Evolutionary conservation across 2,797 vertebrate genomes (phyloP), one percentile per base, ranked within the genome.

Genomic region (Antrozous pallidus): DNA sequence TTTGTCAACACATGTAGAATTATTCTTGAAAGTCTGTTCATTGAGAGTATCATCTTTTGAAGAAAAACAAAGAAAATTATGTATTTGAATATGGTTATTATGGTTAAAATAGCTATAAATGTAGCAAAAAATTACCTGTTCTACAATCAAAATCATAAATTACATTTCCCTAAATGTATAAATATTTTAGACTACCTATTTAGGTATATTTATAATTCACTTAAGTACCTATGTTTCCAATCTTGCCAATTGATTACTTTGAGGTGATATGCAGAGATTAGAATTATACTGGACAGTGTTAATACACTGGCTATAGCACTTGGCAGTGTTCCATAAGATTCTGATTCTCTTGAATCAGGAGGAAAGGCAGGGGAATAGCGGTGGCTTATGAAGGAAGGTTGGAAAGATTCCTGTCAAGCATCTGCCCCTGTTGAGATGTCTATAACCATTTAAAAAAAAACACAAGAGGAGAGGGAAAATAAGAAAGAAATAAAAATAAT

Each of bases 331-430:
- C 56, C 31, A 18, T 89, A 89, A 96, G 90, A 97, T 95, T 97
- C 79, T 87, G 88, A 93, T 94, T 97, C 93, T 96, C 89, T 6
- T 92, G 95, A 95, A 95, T 90, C 73, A 78, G 69, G 77, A 95
- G 83, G 89, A 94, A 95, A 97, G 94, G 96, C 42, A 86, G 71
- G 92, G 54, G 91, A 73, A 80, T 31, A 94, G 75, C 97, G 94
- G 96, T 73, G 93, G 28, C 24, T 94, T 88, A 33, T 88, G 88
- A 90, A 74, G 24, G 75, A 93, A 77, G 67, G 94, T 74, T 84
- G 93, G 97, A 90, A 95, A 96, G 84, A 97, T 95, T 97, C 82
- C 97, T 95, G 96, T 96, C 93, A 97, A 94, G 67, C 90, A 73
- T 95, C 71, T 97, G 40, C 93, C 90, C 94, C 96, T 96, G 93